These are phyloP conservation scores for Drosophila anceps DNA, from an alignment of 2,888 invertebrate genomes.

Conservation along the genomic window DNA sequence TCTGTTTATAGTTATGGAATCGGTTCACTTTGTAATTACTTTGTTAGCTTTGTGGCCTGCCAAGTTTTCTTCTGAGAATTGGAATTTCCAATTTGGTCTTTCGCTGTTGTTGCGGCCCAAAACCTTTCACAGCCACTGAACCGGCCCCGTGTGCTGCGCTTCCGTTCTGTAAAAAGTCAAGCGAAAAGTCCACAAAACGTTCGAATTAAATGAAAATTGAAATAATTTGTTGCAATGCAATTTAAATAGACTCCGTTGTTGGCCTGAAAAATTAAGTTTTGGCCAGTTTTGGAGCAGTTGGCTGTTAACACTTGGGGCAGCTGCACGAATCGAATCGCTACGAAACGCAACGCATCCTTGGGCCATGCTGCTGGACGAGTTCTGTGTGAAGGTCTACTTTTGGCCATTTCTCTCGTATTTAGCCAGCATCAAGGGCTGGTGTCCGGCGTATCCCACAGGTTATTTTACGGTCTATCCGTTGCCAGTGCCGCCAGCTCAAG, in stretches of 20 bases:
- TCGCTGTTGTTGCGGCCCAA: neutral
- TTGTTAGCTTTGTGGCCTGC: too few relatives aligned
- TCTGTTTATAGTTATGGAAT: too few relatives aligned
- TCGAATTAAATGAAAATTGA: conserved; percentile 45
- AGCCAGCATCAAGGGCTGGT: conserved; percentile 84
- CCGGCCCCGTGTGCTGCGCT: conserved; percentile 35
- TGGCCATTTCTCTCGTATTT: conserved; percentile 84
- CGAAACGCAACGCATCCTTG: neutral
- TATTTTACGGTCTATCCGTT: conserved; percentile 80
- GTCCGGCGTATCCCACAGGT: conserved; percentile 76
- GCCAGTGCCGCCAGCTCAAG: conserved; percentile 38
- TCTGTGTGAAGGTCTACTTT: conserved; percentile 84
- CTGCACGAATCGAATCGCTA: conserved; percentile 4
- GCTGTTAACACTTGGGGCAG: conserved; percentile 41
- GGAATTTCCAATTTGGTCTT: too few relatives aligned
- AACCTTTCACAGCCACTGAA: neutral
- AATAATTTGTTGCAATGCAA: conserved; percentile 49
- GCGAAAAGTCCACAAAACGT: conserved; percentile 49
- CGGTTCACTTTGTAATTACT: too few relatives aligned
- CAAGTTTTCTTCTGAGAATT: too few relatives aligned
- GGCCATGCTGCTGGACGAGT: conserved; percentile 76
- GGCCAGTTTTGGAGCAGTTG: conserved; percentile 39
- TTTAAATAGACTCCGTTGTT: conserved; percentile 35
- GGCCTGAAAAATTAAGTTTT: conserved; percentile 31
- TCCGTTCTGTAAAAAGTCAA: conserved; percentile 17